Evolutionary conservation across 2,797 vertebrate species (phyloP).

Genomic region (Pterois miles): DNA sequence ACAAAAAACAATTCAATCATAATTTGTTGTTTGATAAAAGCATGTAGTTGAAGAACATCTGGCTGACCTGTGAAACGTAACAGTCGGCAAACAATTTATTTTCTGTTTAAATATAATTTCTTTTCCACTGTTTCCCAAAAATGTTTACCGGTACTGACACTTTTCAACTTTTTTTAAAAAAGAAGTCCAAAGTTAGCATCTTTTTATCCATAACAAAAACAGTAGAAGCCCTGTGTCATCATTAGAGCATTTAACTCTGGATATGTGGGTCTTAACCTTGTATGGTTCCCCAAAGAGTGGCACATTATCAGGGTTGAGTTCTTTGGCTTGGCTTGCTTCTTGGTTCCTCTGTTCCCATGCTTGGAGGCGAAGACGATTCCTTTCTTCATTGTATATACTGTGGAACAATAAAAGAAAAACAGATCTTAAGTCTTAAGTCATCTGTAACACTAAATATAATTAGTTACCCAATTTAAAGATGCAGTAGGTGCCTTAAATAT

Average conservation of each 20-base stretch:
- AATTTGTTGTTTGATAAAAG: neutral
- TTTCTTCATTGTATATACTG: constrained; percentile 91
- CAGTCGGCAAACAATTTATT: neutral
- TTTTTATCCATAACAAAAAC: neutral
- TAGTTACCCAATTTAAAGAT: neutral
- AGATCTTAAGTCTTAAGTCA: neutral
- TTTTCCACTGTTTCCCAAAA: neutral
- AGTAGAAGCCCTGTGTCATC: neutral
- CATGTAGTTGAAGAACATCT: neutral
- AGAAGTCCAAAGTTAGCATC: neutral
- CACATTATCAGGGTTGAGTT: constrained; percentile 79
- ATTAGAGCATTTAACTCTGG: neutral
- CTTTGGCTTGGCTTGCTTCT: constrained; percentile 87
- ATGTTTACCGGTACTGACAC: neutral
- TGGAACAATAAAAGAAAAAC: constrained; percentile 35
- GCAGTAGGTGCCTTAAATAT: neutral
- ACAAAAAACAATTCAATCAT: neutral
- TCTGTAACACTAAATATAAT: neutral
- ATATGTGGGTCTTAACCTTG: constrained; percentile 85
- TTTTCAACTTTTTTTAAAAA: neutral
- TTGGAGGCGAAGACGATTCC: constrained; percentile 91
- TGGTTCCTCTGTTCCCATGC: constrained; percentile 92
- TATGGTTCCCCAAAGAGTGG: constrained; percentile 95
- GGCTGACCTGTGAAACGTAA: neutral
- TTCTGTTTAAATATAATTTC: neutral